Base-by-base conservation (phyloP, 2,797 vertebrate species). In the Chromobotia macracanthus region DNA sequence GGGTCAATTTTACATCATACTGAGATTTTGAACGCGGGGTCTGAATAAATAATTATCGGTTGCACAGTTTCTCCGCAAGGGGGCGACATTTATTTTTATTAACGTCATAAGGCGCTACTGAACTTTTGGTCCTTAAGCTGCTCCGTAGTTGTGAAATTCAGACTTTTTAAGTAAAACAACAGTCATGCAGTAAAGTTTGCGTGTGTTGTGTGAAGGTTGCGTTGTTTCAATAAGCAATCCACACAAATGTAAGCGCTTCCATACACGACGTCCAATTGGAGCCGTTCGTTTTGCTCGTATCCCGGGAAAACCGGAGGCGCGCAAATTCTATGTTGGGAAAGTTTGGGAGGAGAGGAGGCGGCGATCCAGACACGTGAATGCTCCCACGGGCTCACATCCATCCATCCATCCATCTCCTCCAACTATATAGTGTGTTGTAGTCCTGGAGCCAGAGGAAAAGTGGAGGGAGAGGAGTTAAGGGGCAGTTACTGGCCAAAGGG, bases 281-380 rank as follows among this genome's bases (percentile, higher is more conserved):
- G 2, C 6, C 35, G 31, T 58, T 50, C 31, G 18, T 18, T 77
- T 50, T 63, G 19, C 7, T n/a, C 60, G 5, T 16, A 31, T 35
- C 55, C 72, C 21, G 15, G 53, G 23, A 25, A 58, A 28, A n/a
- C 19, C 25, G 11, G 38, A 44, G 15, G 51, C 63, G 23, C 56
- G 79, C 79, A 15, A 38, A 55, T 64, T 67, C 41, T 58, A 53
- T 68, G 44, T 28, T 63, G 67, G 35, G 48, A 75, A 71, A 76
- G 61, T 69, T 74, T 68, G 82, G 82, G 82, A 77, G 79, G 78
- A 80, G 64, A 75, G 72, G 76, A 66, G 67, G 75, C 70, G 72
- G 73, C 68, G 48, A 68, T 83, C 61, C 81, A 83, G 91, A 92
- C 92, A 92, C 91, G 91, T 92, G 89, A 92, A 92, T 89, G 87